Conservation (phyloP, 2,888 invertebrate species). For the Tenthredo notha region DNA sequence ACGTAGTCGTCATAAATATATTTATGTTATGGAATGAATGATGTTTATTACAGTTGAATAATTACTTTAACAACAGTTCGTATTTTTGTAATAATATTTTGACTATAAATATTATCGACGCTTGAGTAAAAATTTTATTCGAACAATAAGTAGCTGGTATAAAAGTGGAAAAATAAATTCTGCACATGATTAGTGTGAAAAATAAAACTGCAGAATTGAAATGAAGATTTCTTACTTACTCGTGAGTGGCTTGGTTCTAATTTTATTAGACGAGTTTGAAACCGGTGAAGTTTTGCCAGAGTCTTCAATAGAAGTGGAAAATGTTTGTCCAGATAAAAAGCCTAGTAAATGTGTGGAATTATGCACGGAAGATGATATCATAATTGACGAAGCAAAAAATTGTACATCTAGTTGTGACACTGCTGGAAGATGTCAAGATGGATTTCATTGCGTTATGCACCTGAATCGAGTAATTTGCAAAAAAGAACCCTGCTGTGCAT, state of each 20-base stretch:
- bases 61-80: neutral
- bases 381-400: neutral
- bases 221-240: neutral
- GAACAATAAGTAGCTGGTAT: neutral
- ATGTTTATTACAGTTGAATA: neutral
- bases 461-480: neutral
- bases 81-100: neutral
- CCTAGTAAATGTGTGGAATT: neutral
- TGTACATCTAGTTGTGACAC: neutral
- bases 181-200: neutral
- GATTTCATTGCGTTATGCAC: neutral
- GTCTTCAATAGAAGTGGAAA: neutral
- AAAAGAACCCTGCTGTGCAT: neutral
- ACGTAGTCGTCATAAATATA: neutral
- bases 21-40: neutral
- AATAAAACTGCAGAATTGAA: neutral
- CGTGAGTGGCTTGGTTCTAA: neutral
- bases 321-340: neutral
- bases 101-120: neutral
- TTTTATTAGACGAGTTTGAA: neutral
- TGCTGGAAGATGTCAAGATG: neutral
- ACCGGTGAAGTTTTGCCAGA: neutral
- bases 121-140: neutral
- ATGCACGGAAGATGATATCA: neutral
- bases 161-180: neutral